phyloP scores from a whole-genome alignment of 2,113 vertebrate species.

The Chaetops frenatus region DNA sequence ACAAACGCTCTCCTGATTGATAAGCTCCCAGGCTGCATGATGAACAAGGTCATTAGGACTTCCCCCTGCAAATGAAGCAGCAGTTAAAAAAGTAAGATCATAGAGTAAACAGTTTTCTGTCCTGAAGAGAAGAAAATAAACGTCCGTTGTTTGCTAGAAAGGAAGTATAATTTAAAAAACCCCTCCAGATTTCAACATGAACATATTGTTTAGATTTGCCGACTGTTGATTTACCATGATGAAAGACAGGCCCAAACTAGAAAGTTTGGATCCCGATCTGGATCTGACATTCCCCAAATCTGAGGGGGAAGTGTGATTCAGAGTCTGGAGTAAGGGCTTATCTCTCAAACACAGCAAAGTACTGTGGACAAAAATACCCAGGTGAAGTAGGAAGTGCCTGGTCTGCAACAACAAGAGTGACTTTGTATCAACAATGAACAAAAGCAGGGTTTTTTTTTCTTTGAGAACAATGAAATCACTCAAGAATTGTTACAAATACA shows the following conservation, averaged over 20 bases:
- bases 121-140: constrained; percentile 54
- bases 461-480: constrained; percentile 43
- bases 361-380: constrained; percentile 46
- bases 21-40: not conserved
- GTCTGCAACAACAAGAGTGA: constrained; percentile 24
- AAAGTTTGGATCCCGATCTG: not conserved
- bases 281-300: constrained; percentile 28
- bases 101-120: constrained; percentile 23
- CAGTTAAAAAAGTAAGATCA: constrained; percentile 32
- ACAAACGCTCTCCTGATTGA: constrained; percentile 8
- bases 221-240: constrained; percentile 4
- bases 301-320: not conserved
- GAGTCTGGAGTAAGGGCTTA: constrained; percentile 5
- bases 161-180: constrained; percentile 37
- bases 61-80: constrained; percentile 9
- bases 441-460: constrained; percentile 11
- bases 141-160: constrained; percentile 32
- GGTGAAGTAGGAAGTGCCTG: constrained; percentile 54
- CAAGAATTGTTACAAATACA: constrained; percentile 46
- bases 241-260: constrained; percentile 28
- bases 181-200: not conserved
- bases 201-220: constrained; percentile 23
- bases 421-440: constrained; percentile 51
- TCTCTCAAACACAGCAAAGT: constrained; percentile 6
- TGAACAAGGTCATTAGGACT: constrained; percentile 29